Base-by-base conservation (phyloP, 92 coral and sea anemone species). In the Epizoanthus illoricatus region DNA sequence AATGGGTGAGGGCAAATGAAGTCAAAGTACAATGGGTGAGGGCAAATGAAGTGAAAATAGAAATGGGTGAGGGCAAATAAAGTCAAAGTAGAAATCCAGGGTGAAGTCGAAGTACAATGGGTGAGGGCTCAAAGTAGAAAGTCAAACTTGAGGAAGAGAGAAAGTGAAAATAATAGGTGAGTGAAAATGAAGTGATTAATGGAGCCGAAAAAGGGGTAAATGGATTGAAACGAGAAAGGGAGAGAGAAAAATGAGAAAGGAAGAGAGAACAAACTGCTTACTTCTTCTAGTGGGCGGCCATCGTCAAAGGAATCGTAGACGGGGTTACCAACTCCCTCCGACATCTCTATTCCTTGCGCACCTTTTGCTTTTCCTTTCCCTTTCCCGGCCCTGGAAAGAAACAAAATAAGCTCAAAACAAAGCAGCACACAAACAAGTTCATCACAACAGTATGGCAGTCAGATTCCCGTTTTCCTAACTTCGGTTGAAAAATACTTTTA, bases 241-340 rank as follows among this genome's bases (percentile, higher is more conserved):
- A 55, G n/a, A 24, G 24, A 11, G 10, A 9, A 6, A 39, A 74
- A 40, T 24, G 33, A 33, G 52, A 28, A 18, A 5, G 16, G 9
- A 24, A 75, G 12, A 6, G 13, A 58, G 6, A 15, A 13, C 21
- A 11, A 11, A 55, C 13, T 6, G 42, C 94, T 87, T 88, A 96
- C 99, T 73, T 94, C 98, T 81, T 96, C 98, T 9, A 96, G 88
- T 1, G 94, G 97, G 78, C 92, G 94, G 56, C 97, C 99, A 81
- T 96, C 99, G 68, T 96, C 92, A 81, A 90, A 90, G 3, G 97
- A 75, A 76, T 93, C 97, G 86, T 96, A 96, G 42, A 96, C 99
- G 68, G 99, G 99, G 81, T 96, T 96, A 21, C 99, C 99, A 73
- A 96, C 95, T 7, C 99, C 99, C 68, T 91, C 99, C 0, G 98